These are phyloP conservation scores for Plemyria rubiginata DNA, from an alignment of 2,888 invertebrate genomes.

Conservation along the genomic window DNA sequence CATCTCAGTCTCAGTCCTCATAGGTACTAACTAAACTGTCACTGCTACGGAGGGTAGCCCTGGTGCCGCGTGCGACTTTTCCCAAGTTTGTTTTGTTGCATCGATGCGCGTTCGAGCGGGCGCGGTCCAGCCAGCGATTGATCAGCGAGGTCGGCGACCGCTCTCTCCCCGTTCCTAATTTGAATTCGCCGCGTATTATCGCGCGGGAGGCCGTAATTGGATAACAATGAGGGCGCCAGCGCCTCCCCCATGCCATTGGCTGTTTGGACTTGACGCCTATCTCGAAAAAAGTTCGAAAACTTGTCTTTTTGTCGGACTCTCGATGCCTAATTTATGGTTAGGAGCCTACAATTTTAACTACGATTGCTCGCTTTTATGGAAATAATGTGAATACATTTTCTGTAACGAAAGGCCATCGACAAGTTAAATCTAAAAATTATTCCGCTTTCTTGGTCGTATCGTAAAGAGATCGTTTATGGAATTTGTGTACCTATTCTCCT, in stretches of 20 bases:
- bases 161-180: conserved; percentile 81
- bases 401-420: conserved; percentile 27
- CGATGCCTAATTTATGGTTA: conserved; percentile 23
- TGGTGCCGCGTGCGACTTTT: conserved; percentile 17
- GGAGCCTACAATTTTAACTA: conserved; percentile 23
- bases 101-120: conserved; percentile 43
- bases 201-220: conserved; percentile 82
- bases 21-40: background rate
- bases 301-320: conserved; percentile 29
- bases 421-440: conserved; percentile 29
- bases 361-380: conserved; percentile 24
- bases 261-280: conserved; percentile 60
- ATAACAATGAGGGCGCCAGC: conserved; percentile 82
- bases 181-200: conserved; percentile 83
- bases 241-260: conserved; percentile 67
- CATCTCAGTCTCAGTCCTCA: background rate
- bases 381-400: conserved; percentile 32
- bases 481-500: conserved; percentile 39
- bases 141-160: conserved; percentile 81
- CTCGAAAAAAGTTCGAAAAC: conserved; percentile 40
- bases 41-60: background rate
- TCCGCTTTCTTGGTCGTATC: conserved; percentile 29
- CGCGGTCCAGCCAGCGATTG: conserved; percentile 77
- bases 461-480: conserved; percentile 27
- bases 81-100: conserved; percentile 18